Conservation (phyloP, 2,797 vertebrate genomes). For the Bradypodion ventrale region DNA sequence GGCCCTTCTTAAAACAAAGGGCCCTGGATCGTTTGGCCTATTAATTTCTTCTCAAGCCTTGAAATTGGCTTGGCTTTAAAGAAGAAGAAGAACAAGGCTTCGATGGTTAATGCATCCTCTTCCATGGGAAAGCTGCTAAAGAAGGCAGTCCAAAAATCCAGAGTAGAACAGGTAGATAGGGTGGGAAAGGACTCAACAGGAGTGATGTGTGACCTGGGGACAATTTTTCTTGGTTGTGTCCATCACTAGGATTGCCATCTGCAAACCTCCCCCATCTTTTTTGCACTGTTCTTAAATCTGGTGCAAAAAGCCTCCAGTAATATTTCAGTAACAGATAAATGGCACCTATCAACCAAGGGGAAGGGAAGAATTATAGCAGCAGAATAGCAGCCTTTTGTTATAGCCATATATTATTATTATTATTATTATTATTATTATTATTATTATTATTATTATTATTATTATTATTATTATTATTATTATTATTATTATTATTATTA, state of each 20-base stretch:
- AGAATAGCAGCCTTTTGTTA: not conserved
- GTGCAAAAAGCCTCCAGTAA: conserved; percentile 20
- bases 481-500: no score
- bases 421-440: no score
- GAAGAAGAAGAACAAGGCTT: not conserved
- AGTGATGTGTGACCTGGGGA: not conserved
- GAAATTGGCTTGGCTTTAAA: not conserved
- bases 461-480: no score
- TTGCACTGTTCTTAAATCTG: not conserved
- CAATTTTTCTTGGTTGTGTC: not conserved
- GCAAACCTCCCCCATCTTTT: not conserved
- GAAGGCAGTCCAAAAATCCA: not conserved
- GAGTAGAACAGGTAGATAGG: no score
- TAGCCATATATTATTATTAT: no score
- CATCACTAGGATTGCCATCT: conserved; percentile 10
- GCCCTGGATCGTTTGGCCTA: no score
- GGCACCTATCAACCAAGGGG: not conserved
- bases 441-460: no score
- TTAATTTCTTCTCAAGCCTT: not conserved
- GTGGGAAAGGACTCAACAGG: not conserved
- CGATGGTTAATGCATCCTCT: no score
- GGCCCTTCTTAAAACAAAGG: not conserved
- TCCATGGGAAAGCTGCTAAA: not conserved
- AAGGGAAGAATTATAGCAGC: not conserved
- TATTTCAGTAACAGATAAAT: conserved; percentile 22